Conservation (phyloP, 2,888 invertebrate species). For the Drosophila incognita region DNA sequence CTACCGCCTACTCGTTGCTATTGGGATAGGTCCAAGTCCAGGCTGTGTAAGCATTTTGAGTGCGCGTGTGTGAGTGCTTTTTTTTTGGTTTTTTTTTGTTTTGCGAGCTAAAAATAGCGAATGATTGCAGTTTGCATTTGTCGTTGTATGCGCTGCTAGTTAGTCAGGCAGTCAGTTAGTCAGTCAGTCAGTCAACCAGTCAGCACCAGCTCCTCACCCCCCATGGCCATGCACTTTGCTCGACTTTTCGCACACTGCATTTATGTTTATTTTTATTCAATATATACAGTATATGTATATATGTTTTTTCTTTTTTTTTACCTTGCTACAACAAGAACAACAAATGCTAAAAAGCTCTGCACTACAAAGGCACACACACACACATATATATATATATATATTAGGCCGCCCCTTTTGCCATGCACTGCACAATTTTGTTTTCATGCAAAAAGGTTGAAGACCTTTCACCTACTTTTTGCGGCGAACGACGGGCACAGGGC, state of each 20-base stretch:
- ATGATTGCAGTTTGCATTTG: slow-evolving; percentile 63
- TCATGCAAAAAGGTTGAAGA: slow-evolving; percentile 80
- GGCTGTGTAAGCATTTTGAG: slow-evolving; percentile 34
- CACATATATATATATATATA: background rate
- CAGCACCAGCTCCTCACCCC: background rate
- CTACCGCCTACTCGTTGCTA: slow-evolving; percentile 60
- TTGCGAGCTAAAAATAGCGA: slow-evolving; percentile 66
- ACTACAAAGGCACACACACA: slow-evolving; percentile 8
- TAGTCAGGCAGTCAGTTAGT: slow-evolving; percentile 47
- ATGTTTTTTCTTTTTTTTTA: slow-evolving; percentile 24
- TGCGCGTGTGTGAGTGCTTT: slow-evolving; percentile 12
- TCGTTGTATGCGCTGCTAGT: slow-evolving; percentile 47
- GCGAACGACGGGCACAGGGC: slow-evolving; percentile 43
- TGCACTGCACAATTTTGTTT: slow-evolving; percentile 71
- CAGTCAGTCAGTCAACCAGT: slow-evolving; percentile 1
- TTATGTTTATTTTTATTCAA: slow-evolving; percentile 47
- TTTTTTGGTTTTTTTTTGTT: background rate
- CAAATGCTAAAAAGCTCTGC: slow-evolving; percentile 40
- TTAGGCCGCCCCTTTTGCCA: slow-evolving; percentile 30
- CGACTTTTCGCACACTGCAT: slow-evolving; percentile 44
- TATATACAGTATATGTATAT: background rate
- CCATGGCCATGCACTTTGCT: slow-evolving; percentile 65
- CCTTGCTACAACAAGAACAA: slow-evolving; percentile 34
- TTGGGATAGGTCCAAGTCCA: slow-evolving; percentile 77
- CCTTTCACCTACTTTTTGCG: slow-evolving; percentile 84